Evolutionary conservation across 2,888 invertebrate species (phyloP), one percentile per base, ranked within the genome.

Genomic region (Heliothis peltigera): DNA sequence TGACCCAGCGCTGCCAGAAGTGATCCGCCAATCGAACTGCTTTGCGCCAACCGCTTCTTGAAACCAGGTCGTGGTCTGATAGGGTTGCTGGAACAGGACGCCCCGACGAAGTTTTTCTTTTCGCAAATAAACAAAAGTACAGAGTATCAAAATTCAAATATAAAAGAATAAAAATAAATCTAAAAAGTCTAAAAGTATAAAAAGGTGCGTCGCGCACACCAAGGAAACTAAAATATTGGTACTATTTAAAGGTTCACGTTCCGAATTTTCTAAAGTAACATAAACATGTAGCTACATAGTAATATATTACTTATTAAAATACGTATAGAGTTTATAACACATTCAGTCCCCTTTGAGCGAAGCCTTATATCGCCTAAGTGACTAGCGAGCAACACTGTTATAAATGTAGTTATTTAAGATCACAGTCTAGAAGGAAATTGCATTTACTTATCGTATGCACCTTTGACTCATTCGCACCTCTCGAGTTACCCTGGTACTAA

Each of bases 381-480:
- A 65, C 67, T 67, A 76, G 75, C 76, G 58, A 76, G 79, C 77
- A 75, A 65, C 73, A 64, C 64, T 64, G 68, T 84, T 76, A 81
- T 84, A 85, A 87, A 85, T 87, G 83, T 79, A 86, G 80, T 84
- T 86, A 88, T 84, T 85, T 84, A 87, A 86, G 82, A 86, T 85
- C 83, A 75, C 78, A 83, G 81, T 86, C 84, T 85, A 76, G 70
- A 79, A 84, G 87, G 85, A 90, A 91, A 91, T 91, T 90, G 88
- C 88, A 89, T 91, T 91, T 87, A 87, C 86, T 87, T 89, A 90
- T 91, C 86, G 88, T 84, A 80, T 85, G 86, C 87, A 87, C 88
- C 88, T 91, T 90, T 88, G 87, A 89, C 85, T 88, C 84, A 90
- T 89, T 88, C 87, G 86, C 90, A 88, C 89, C 87, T 90, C 88